These are phyloP conservation scores for Rotaria macrura DNA, from an alignment of 2,888 invertebrate genomes.

Conservation along the genomic window DNA sequence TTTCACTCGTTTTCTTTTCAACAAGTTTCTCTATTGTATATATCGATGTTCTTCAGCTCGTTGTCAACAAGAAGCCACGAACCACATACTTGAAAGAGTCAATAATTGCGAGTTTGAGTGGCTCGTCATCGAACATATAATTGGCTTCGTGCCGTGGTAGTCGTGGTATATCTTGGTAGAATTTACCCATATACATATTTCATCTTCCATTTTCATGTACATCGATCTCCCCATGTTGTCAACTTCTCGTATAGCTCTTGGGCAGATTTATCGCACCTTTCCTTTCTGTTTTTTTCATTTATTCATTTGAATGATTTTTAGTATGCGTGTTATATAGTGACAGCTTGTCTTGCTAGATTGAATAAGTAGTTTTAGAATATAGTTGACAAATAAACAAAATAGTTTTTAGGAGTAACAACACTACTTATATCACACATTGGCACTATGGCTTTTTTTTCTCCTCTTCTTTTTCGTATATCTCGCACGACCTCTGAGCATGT, in stretches of 20 bases:
- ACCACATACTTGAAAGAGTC: neutral
- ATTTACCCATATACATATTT: neutral
- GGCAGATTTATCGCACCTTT: slow-evolving; percentile 7
- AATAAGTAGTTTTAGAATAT: neutral
- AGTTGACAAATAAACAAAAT: slow-evolving; percentile 1
- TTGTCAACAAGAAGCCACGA: neutral
- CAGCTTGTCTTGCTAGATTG: neutral
- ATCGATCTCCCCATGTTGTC: neutral
- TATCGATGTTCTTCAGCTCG: neutral
- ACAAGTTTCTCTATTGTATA: neutral
- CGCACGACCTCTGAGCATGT: neutral
- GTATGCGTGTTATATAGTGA: neutral
- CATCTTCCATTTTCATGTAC: neutral
- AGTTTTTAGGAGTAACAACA: neutral
- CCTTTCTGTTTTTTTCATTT: neutral
- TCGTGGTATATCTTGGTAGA: neutral
- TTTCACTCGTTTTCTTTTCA: neutral
- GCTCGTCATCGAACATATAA: neutral
- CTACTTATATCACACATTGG: neutral
- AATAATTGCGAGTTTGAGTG: slow-evolving; percentile 15
- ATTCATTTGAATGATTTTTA: neutral
- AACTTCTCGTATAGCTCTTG: neutral
- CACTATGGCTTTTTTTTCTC: neutral
- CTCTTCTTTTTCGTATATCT: neutral
- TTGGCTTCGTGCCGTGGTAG: neutral